Evolutionary conservation across 2,113 vertebrate genomes (phyloP).

Genomic region (Apus apus): DNA sequence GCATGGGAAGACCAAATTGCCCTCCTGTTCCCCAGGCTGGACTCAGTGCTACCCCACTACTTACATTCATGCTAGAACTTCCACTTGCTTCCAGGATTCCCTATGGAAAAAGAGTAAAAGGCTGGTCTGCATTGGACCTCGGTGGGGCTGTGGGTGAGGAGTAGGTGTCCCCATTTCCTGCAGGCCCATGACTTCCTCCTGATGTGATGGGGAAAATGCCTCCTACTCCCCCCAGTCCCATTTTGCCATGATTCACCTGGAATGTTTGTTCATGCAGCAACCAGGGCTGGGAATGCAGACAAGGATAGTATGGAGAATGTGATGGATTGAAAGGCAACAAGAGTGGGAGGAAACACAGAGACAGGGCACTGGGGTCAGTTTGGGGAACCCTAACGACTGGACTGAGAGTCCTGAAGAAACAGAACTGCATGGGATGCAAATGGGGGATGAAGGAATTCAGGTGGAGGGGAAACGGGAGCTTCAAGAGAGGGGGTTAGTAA

Average conservation of each 20-base stretch:
- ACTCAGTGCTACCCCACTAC: neutral
- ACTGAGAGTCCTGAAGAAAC: neutral
- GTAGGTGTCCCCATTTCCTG: too few relatives aligned
- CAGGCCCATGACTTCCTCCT: too few relatives aligned
- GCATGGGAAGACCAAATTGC: neutral
- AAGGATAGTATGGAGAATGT: rapidly evolving
- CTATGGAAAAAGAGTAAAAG: neutral
- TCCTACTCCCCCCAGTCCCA: neutral
- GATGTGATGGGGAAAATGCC: neutral
- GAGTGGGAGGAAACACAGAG: too few relatives aligned
- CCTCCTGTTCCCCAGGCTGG: neutral
- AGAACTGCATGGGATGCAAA: neutral
- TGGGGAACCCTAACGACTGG: too few relatives aligned
- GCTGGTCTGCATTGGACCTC: too few relatives aligned
- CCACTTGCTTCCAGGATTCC: rapidly evolving
- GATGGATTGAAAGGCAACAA: too few relatives aligned
- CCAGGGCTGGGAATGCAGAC: neutral
- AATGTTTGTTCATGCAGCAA: neutral
- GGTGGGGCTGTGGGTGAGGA: too few relatives aligned
- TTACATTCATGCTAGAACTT: rapidly evolving
- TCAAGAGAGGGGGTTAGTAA: too few relatives aligned
- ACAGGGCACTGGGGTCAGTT: too few relatives aligned
- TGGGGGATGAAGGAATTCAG: neutral
- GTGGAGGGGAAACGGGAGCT: too few relatives aligned
- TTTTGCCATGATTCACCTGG: neutral